phyloP scores from a whole-genome alignment of 2,888 invertebrate species.

The Diogma glabrata region DNA sequence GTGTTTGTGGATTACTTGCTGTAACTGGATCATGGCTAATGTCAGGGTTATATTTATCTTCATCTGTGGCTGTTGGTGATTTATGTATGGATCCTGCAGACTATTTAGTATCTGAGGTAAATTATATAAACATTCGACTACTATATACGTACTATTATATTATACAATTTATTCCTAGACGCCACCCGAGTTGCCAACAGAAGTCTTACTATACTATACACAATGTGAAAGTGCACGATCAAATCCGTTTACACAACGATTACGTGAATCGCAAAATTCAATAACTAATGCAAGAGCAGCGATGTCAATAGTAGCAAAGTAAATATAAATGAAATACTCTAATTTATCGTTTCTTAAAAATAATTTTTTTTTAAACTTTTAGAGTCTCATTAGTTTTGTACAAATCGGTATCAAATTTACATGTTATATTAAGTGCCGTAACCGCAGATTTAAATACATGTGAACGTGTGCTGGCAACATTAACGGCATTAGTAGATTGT shows the following conservation, averaged over 20 bases:
- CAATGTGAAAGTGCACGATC: constrained; percentile 70
- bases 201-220: constrained; percentile 64
- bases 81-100: constrained; percentile 76
- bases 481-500: constrained; percentile 68
- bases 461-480: constrained; percentile 54
- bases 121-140: not conserved
- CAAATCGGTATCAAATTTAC: constrained; percentile 42
- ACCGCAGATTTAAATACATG: constrained; percentile 68
- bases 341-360: not conserved
- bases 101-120: constrained; percentile 52
- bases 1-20: constrained; percentile 74
- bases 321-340: constrained; percentile 5
- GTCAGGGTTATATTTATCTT: constrained; percentile 74
- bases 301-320: constrained; percentile 35
- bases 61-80: constrained; percentile 75
- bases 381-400: constrained; percentile 34
- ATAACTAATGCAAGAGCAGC: constrained; percentile 40
- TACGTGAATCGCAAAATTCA: constrained; percentile 65
- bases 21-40: constrained; percentile 83
- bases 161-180: constrained; percentile 25
- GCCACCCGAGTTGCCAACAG: constrained; percentile 43
- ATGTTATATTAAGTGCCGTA: constrained; percentile 63
- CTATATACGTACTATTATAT: not conserved
- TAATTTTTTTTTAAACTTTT: not conserved
- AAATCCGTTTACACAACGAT: constrained; percentile 68